Percentiles rank a stretch among this genome's conserved stretches.
These are phyloP conservation scores for Periophthalmodon schlosseri DNA, from an alignment of 2,113 vertebrate genomes.

Conservation along the genomic window DNA sequence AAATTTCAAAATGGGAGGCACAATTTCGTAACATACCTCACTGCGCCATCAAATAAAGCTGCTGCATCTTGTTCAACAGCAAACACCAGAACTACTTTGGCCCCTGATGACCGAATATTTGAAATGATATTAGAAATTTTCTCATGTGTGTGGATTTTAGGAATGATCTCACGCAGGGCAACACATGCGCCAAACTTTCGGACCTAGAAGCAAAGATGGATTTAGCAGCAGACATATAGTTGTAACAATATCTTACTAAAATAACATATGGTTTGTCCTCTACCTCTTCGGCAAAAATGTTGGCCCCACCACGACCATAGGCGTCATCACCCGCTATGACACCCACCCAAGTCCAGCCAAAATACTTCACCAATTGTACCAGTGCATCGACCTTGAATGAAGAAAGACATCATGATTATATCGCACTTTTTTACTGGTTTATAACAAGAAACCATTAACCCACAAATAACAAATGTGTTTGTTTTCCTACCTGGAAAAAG, in stretches of 20 bases:
- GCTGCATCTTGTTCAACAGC: conserved; percentile 79
- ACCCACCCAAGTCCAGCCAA: conserved; percentile 82
- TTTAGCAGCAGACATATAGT: not conserved
- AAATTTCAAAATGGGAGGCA: not conserved
- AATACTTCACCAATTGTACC: conserved; percentile 77
- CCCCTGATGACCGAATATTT: conserved; percentile 69
- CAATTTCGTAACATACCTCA: conserved; percentile 40
- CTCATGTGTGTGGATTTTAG: conserved; percentile 68
- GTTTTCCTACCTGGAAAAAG: conserved; percentile 71
- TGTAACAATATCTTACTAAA: not conserved
- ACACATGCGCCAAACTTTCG: conserved; percentile 69
- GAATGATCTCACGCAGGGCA: conserved; percentile 77
- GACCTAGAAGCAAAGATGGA: conserved; percentile 45
- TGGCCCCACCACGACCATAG: conserved; percentile 77
- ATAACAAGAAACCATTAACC: not conserved
- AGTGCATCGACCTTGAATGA: conserved; percentile 72
- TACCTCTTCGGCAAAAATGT: conserved; percentile 73
- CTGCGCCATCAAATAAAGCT: conserved; percentile 71
- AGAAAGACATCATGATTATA: not conserved
- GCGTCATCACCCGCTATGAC: conserved; percentile 80
- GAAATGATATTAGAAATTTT: conserved; percentile 70
- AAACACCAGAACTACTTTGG: conserved; percentile 77
- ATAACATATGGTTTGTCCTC: not conserved
- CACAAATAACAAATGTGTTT: not conserved
- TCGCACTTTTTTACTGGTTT: not conserved